phyloP scores from a whole-genome alignment of 2,113 vertebrate genomes.

The Petrocephalus microphthalmus region DNA sequence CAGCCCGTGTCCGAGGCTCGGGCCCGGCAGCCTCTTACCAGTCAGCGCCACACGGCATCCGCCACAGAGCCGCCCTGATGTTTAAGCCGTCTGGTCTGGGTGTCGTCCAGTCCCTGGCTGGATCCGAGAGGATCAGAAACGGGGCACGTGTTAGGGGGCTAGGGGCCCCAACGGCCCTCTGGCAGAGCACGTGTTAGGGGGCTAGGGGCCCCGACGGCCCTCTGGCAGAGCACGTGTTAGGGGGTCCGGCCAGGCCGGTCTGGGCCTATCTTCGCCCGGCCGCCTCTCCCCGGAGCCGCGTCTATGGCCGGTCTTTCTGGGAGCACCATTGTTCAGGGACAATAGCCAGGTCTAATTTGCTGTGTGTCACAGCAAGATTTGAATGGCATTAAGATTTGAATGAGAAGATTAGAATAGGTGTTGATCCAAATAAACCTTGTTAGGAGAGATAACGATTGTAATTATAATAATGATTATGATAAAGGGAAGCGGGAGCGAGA shows the following conservation, averaged over 20 bases:
- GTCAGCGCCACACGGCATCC: background rate
- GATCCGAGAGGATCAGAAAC: background rate
- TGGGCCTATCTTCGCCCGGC: background rate
- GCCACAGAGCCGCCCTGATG: background rate
- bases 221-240: background rate
- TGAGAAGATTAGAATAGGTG: constrained; percentile 44
- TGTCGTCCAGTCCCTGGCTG: background rate
- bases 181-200: background rate
- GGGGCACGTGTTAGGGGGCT: too few relatives aligned
- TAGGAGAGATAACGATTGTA: constrained; percentile 35
- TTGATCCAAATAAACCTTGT: constrained; percentile 35
- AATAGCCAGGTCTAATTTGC: constrained; percentile 37
- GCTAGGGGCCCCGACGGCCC: background rate
- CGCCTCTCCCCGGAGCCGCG: background rate
- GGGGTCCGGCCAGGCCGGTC: background rate
- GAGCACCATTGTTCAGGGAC: constrained; percentile 30
- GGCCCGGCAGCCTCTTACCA: background rate
- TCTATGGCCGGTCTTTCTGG: constrained; percentile 11
- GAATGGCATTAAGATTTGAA: constrained; percentile 43
- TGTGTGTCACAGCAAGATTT: constrained; percentile 27
- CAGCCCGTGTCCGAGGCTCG: background rate
- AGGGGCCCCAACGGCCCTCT: background rate
- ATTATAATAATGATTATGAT: constrained; percentile 38
- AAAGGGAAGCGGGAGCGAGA: constrained; percentile 23
- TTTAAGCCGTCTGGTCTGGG: background rate